Percentiles rank a stretch among this genome's conserved stretches.
These are phyloP conservation scores for Orientallactaga sibirica DNA, from an alignment of 2,797 vertebrate species.

Conservation along the genomic window DNA sequence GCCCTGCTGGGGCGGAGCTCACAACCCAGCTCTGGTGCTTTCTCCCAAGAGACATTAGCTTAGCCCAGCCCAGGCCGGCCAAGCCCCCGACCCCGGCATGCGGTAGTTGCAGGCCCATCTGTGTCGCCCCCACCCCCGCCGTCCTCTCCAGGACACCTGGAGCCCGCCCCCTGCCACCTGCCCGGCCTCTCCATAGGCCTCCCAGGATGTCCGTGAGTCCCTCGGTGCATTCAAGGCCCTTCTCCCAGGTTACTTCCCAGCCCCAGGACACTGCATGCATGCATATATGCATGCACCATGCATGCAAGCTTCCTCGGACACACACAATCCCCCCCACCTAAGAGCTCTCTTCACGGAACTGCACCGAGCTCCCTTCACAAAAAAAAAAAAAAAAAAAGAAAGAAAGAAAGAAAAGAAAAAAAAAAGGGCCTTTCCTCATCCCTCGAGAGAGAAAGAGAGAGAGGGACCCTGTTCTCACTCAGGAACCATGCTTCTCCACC, in stretches of 20 bases:
- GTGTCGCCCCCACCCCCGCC: slow-evolving; percentile 54
- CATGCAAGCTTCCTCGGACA: slow-evolving; percentile 47
- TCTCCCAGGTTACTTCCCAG: slow-evolving; percentile 62
- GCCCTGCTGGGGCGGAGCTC: slow-evolving; percentile 78
- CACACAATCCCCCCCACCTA: slow-evolving; percentile 54
- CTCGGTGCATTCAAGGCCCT: slow-evolving; percentile 58
- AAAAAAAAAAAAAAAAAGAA: not conserved
- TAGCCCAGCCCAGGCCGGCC: slow-evolving; percentile 59
- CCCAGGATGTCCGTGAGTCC: slow-evolving; percentile 34
- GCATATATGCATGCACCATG: not conserved
- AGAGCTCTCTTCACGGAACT: slow-evolving; percentile 73
- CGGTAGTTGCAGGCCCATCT: slow-evolving; percentile 71
- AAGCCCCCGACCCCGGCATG: slow-evolving; percentile 73
- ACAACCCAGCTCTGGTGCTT: slow-evolving; percentile 70
- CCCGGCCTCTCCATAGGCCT: slow-evolving; percentile 78
- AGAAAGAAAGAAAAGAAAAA: too few species aligned
- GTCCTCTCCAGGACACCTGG: slow-evolving; percentile 76
- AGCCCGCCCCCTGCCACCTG: slow-evolving; percentile 83
- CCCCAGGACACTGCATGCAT: slow-evolving; percentile 28
- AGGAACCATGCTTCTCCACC: slow-evolving; percentile 47
- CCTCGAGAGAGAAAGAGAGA: slow-evolving; percentile 16
- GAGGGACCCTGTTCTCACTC: slow-evolving; percentile 11
- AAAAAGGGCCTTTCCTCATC: slow-evolving; percentile 62
- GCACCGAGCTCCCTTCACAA: slow-evolving; percentile 64
- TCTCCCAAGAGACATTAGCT: slow-evolving; percentile 62